Evolutionary conservation across 1,140 invertebrate genomes (phyloP), one percentile per base, ranked within the genome.

Genomic region (Notospermus geniculatus): DNA sequence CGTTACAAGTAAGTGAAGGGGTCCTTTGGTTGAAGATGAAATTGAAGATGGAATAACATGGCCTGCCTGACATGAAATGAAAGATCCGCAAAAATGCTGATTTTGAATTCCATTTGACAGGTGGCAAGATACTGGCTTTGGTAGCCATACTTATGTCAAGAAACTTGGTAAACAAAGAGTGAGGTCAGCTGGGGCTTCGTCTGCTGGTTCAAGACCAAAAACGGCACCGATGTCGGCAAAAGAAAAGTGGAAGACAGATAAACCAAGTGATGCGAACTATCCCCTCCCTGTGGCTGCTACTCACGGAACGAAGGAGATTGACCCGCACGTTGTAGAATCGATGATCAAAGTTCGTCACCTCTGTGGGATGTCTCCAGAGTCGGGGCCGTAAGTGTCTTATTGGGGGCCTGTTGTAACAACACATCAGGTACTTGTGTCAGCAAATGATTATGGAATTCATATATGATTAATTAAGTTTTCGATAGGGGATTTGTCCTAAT

Each of bases 121-220:
- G 57, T 72, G 72, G 71, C 43, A 62, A 13, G 68, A 64, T 17
- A 67, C 67, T 25, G 61, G 67, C 45, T 72, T 71, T 67, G 72
- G 72, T 29, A 62, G 66, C 23, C 71, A 71, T 59, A 72, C 72
- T 0, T 74, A 70, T 59, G 58, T 72, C 13, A 69, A 74, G 57
- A 71, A 67, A 27, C 55, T 68, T 60, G 57, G 29, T 55, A 54
- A 29, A 23, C 41, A 43, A 30, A 19, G 46, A n/a, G 25, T 53
- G 29, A 57, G 69, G 17, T 62, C 64, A 53, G 67, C 65, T 17
- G 70, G 72, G 1, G 62, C 56, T 19, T 69, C 68, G 27, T 65
- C 67, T 60, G 70, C 66, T 32, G 65, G 70, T 15, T 62, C 57
- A 29, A 55, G 72, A 41, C 72, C 72, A 15, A 72, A 71, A 60